These are phyloP conservation scores for Rhinoderma darwinii DNA, from an alignment of 2,113 vertebrate species.

Conservation along the genomic window DNA sequence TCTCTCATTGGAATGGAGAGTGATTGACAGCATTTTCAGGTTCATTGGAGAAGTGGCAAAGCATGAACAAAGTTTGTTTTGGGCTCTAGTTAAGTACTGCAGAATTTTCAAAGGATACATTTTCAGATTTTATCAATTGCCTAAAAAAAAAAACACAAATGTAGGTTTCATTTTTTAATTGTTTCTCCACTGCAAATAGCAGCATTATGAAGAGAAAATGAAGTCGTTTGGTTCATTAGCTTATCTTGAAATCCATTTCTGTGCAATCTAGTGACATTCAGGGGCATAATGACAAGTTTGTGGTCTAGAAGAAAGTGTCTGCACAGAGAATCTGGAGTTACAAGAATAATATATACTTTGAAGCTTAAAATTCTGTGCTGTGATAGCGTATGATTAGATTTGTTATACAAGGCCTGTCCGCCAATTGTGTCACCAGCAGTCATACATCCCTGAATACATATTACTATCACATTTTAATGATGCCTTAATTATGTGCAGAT, in stretches of 20 bases:
- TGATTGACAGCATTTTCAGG: too few species aligned
- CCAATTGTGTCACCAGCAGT: neutral
- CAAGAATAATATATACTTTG: conserved; percentile 27
- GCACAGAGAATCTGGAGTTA: conserved; percentile 22
- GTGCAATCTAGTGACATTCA: conserved; percentile 30
- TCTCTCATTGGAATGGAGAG: too few species aligned
- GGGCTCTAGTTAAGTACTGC: too few species aligned
- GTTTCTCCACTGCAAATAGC: neutral
- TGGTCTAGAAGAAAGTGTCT: neutral
- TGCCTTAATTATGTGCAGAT: neutral
- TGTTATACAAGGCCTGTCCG: neutral
- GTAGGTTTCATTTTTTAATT: neutral
- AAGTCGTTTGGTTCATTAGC: conserved; percentile 2
- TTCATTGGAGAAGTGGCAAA: too few species aligned
- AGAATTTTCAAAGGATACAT: neutral
- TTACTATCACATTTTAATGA: neutral
- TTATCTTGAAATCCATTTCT: conserved; percentile 19
- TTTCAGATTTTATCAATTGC: neutral
- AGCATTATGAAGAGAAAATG: neutral
- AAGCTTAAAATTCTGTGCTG: neutral
- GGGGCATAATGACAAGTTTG: conserved; percentile 36
- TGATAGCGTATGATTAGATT: neutral
- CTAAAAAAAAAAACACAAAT: neutral
- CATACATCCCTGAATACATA: neutral
- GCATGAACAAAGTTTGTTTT: too few species aligned